Evolutionary conservation across 2,888 invertebrate genomes (phyloP).

Genomic region (Amblyteles armatorius): DNA sequence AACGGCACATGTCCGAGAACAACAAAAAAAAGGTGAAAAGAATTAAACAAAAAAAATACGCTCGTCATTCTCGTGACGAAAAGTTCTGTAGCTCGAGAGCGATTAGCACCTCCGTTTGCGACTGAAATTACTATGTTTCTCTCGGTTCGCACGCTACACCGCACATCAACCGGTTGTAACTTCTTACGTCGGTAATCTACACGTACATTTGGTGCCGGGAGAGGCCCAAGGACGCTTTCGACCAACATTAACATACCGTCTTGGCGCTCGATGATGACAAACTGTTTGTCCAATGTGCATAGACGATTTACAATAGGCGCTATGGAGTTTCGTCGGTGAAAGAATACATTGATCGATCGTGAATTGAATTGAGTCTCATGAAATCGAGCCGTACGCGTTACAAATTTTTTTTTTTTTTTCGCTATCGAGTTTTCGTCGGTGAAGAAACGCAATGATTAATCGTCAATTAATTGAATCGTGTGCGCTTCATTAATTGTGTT

Average conservation of each 20-base stretch:
- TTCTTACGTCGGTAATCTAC: background rate
- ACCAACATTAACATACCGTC: background rate
- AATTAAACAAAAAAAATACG: background rate
- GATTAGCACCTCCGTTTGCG: slow-evolving; percentile 12
- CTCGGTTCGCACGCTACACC: background rate
- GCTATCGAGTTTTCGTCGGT: background rate
- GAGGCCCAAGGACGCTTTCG: background rate
- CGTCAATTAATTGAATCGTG: background rate
- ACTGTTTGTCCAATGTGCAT: background rate
- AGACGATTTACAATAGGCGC: background rate
- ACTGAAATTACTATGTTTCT: slow-evolving; percentile 1
- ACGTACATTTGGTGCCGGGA: background rate
- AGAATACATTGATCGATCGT: background rate
- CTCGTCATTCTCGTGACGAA: slow-evolving; percentile 1
- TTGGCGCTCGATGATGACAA: background rate
- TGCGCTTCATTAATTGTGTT: background rate
- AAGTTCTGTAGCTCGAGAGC: background rate
- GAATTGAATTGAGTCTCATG: background rate
- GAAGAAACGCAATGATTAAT: background rate
- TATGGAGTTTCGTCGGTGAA: background rate
- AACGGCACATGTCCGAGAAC: background rate
- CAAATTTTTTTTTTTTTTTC: background rate
- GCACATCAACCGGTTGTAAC: slow-evolving; percentile 3
- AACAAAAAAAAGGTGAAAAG: background rate
- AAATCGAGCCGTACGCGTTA: background rate